Base-by-base conservation (phyloP, 2,797 vertebrate genomes). In the Erithacus rubecula region DNA sequence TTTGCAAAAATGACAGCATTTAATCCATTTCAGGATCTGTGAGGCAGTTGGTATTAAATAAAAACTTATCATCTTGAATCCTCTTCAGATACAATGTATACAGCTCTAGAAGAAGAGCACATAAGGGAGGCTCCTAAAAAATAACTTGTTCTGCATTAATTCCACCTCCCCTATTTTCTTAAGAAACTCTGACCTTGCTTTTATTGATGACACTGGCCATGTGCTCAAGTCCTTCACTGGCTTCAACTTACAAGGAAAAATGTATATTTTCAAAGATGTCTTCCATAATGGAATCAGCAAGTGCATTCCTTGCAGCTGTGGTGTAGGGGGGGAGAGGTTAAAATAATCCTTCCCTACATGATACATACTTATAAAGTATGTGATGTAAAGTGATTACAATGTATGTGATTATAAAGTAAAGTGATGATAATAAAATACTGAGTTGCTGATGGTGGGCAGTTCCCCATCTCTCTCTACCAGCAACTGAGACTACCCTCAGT, bases 311-410 rank as follows among this genome's bases (percentile, higher is more conserved):
- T 52, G 26, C 4, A 26, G 62, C 29, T 26, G 19, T 49, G 39
- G 17, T 27, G 49, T 71, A 14, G 2, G 21, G 15, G 8, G 52
- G 26, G 20, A 63, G 8, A 49, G 26, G 30, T 39, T 71, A 44
- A 80, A 71, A 13, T 18, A 46, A 67, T 60, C 23, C n/a, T 64
- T 85, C 16, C 26, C 43, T 41, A 4, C 12, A n/a, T 10, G 34
- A n/a, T 20, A 11, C 43, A 11, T 36, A 32, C 6, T 58, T 43
- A 23, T 0, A 18, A n/a, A n/a, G n/a, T n/a, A n/a, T n/a, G n/a
- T n/a, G n/a, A n/a, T n/a, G n/a, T n/a, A n/a, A n/a, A n/a, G n/a
- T n/a, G n/a, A n/a, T n/a, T n/a, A n/a, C n/a, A n/a, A n/a, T n/a
- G n/a, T n/a, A n/a, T n/a, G n/a, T n/a, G n/a, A n/a, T n/a, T n/a